These are phyloP conservation scores for Protonemura montana DNA, from an alignment of 2,888 invertebrate species.

Conservation along the genomic window DNA sequence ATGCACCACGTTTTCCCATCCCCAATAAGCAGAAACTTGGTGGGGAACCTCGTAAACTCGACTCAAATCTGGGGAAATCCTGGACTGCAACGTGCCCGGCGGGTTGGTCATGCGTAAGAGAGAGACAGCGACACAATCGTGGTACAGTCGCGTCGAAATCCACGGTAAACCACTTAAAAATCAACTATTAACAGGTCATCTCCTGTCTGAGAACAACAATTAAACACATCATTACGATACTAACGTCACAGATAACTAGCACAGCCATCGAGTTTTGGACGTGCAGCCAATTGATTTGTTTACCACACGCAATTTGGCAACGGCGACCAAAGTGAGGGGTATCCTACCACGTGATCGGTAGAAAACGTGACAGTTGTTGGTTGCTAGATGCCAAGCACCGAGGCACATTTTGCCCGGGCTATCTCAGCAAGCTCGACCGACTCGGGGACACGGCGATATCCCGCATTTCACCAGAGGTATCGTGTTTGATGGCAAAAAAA, in stretches of 20 bases:
- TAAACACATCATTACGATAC: neutral
- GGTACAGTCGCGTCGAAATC: neutral
- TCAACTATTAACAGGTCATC: neutral
- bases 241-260: neutral
- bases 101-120: neutral
- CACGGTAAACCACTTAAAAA: neutral
- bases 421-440: neutral
- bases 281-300: conserved; percentile 37
- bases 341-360: conserved; percentile 58
- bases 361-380: conserved; percentile 56
- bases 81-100: neutral
- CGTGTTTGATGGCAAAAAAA: neutral
- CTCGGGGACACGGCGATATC: neutral
- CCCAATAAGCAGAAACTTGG: neutral
- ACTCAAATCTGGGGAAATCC: neutral
- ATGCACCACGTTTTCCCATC: neutral
- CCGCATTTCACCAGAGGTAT: neutral
- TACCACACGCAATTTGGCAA: conserved; percentile 31
- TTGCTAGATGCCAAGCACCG: conserved; percentile 31
- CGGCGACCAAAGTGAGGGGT: conserved; percentile 33
- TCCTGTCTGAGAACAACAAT: neutral
- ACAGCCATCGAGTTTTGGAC: neutral
- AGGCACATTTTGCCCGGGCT: conserved; percentile 34
- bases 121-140: neutral
- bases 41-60: neutral